These are phyloP conservation scores for Chondrilla cf. caribensis DNA, from an alignment of 37 sponge, comb jelly and placozoan species.

Conservation along the genomic window DNA sequence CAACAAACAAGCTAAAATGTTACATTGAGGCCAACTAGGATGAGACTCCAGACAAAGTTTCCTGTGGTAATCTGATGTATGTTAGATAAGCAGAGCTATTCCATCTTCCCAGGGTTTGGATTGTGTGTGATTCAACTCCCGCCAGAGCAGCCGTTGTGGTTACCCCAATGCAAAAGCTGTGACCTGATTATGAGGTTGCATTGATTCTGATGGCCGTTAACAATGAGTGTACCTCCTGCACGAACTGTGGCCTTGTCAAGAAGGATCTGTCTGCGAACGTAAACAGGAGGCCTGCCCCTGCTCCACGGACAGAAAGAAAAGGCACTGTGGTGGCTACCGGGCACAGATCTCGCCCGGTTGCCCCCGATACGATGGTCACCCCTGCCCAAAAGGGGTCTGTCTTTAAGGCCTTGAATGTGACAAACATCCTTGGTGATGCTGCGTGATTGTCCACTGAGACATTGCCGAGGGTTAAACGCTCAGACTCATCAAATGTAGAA, in stretches of 20 bases:
- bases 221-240: background rate
- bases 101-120: conserved; percentile 16
- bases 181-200: conserved; percentile 25
- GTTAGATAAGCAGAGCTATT: conserved; percentile 5
- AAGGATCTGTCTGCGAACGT: conserved; percentile 9
- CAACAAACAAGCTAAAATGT: no score
- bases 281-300: conserved; percentile 25
- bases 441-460: conserved; percentile 14
- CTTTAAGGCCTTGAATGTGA: conserved; percentile 32
- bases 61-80: conserved; percentile 1
- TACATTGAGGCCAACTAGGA: background rate
- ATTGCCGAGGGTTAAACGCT: conserved; percentile 10
- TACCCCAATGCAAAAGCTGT: conserved; percentile 46
- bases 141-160: conserved; percentile 32
- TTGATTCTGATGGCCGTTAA: conserved; percentile 9
- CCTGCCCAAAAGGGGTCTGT: conserved; percentile 46
- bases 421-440: background rate
- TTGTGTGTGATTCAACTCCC: background rate
- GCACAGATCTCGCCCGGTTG: conserved; percentile 27
- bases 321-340: conserved; percentile 35
- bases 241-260: conserved; percentile 28
- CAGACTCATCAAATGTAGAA: conserved; percentile 5
- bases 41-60: background rate
- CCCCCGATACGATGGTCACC: conserved; percentile 12
- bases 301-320: conserved; percentile 20